phyloP scores from a whole-genome alignment of 2,113 vertebrate species.

The Regulus satrapa region DNA sequence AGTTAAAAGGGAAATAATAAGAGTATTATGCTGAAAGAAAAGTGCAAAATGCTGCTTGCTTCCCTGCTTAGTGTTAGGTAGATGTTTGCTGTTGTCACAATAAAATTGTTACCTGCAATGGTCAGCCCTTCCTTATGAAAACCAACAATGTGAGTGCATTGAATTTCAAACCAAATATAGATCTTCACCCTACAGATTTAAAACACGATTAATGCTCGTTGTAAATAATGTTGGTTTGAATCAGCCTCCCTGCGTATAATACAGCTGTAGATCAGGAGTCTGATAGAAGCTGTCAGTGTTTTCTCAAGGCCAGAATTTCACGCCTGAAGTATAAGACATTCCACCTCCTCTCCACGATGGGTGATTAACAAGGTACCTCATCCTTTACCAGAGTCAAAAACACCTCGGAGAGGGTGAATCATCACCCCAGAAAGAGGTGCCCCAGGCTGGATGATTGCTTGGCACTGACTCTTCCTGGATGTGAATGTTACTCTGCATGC shows the following conservation, averaged over 20 bases:
- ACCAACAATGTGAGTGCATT: neutral
- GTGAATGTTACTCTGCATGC: neutral
- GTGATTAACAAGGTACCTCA: neutral
- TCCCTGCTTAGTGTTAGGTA: neutral
- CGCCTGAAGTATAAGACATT: neutral
- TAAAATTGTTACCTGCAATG: neutral
- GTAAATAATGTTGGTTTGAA: neutral
- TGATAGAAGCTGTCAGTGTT: neutral
- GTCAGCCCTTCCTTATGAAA: neutral
- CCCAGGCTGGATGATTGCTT: neutral
- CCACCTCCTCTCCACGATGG: neutral
- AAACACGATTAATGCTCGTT: neutral
- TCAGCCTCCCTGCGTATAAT: neutral
- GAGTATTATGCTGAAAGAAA: neutral
- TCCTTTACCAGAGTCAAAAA: neutral
- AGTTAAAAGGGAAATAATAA: conserved; percentile 2
- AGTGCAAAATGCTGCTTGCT: neutral
- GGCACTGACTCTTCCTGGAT: neutral
- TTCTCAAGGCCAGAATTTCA: neutral
- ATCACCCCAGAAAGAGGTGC: neutral
- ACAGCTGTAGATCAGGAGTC: neutral
- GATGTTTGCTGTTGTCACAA: neutral
- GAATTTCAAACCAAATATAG: neutral
- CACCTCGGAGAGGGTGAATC: neutral
- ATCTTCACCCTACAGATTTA: neutral